Evolutionary conservation across 2,797 vertebrate species (phyloP), one percentile per base, ranked within the genome.

Genomic region (Siniperca scherzeri): DNA sequence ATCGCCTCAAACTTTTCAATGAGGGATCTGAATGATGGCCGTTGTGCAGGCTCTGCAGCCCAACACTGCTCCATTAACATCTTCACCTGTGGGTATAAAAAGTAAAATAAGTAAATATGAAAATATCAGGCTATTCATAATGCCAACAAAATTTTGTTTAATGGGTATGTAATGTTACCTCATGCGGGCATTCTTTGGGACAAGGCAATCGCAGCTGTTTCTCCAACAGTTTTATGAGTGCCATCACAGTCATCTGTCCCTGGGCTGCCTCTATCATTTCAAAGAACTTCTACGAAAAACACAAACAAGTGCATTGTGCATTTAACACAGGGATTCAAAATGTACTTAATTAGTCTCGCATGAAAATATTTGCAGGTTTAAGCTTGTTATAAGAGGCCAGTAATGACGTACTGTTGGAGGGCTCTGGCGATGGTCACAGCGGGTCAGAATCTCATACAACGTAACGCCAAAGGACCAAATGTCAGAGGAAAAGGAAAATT

Each of bases 391-490:
- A 38, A 57, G 30, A 78, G 22, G 22, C 7, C 4, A 27, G 33
- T 36, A 56, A 67, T 64, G 12, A 89, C 96, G 70, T 94, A 99
- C 98, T 21, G 19, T 64, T 0, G 97, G 98, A 2, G 98, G 98
- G 82, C 96, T 97, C 81, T 96, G 96, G 0, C 81, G 91, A 38
- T 83, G 68, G 33, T 97, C 96, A 55, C 98, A 98, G 84, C 88
- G 93, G 0, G 97, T 99, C 78, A 99, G 89, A 75, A 99, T 96
- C 93, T 99, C 98, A 59, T 99, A 98, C 27, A 99, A 89, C 0
- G 97, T 98, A 12, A 99, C 97, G 1, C 97, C 98, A 13, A 99
- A 99, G 2, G 98, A 98, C 98, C 98, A 99, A 33, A 98, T 93
- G 13, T 99, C 98, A 0, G 98, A 99, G 0, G 96, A 91, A 57